These are phyloP conservation scores for Orestias chungarensis DNA, from an alignment of 2,797 vertebrate species.

Conservation along the genomic window DNA sequence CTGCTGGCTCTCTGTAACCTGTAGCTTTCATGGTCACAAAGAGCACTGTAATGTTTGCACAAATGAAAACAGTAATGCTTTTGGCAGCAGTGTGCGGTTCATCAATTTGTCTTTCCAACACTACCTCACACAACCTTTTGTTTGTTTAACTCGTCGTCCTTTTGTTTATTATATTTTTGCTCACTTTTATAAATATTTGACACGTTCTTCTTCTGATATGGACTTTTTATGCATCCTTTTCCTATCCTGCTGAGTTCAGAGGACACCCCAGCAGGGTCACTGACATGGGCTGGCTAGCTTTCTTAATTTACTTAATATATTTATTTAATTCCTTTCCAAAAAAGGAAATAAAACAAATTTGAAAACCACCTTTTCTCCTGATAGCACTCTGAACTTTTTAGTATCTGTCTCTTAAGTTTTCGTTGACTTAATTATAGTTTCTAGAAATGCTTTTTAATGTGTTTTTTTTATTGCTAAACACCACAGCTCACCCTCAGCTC, in stretches of 20 bases:
- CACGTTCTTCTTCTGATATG: slow-evolving; percentile 66
- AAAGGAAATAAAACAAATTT: slow-evolving; percentile 10
- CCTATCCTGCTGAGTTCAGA: slow-evolving; percentile 56
- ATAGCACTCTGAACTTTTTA: slow-evolving; percentile 6
- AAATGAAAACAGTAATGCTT: slow-evolving; percentile 26
- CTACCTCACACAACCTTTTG: slow-evolving; percentile 41
- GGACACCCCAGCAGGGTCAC: slow-evolving; percentile 47
- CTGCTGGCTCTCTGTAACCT: slow-evolving; percentile 40
- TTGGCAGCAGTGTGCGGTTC: slow-evolving; percentile 21
- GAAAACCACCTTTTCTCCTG: slow-evolving; percentile 1
- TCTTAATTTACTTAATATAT: slow-evolving; percentile 26
- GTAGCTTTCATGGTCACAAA: slow-evolving; percentile 55
- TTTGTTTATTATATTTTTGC: slow-evolving; percentile 40
- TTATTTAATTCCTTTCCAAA: slow-evolving; percentile 9
- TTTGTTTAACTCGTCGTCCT: slow-evolving; percentile 68
- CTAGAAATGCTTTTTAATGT: slow-evolving; percentile 38
- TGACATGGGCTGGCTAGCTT: slow-evolving; percentile 42
- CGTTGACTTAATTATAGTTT: slow-evolving; percentile 17
- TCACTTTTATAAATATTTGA: slow-evolving; percentile 77
- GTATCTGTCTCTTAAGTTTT: slow-evolving; percentile 12
- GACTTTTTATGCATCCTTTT: slow-evolving; percentile 68
- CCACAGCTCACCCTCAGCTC: slow-evolving; percentile 52
- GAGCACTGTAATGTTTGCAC: slow-evolving; percentile 41
- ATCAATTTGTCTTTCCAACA: slow-evolving; percentile 25
- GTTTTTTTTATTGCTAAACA: slow-evolving; percentile 46